Evolutionary conservation across 2,888 invertebrate species (phyloP).

Genomic region (Thereva nobilitata): DNA sequence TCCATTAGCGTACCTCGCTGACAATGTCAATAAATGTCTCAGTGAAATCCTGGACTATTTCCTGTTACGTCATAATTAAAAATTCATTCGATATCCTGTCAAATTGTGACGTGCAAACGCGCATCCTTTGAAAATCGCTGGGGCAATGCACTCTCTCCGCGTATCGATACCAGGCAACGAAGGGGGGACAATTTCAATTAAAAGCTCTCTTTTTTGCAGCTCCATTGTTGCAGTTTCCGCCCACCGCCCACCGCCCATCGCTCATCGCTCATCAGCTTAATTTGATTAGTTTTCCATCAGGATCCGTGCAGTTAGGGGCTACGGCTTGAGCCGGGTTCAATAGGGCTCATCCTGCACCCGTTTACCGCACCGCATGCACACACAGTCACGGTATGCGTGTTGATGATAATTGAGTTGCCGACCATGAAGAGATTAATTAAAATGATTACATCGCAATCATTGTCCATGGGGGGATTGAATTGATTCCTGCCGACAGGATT

Average conservation of each 20-base stretch:
- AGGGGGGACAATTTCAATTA: slow-evolving; percentile 1
- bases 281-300: background rate
- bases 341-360: too few species aligned
- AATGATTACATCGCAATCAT: too few species aligned
- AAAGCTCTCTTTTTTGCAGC: background rate
- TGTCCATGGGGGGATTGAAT: too few species aligned
- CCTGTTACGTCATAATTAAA: slow-evolving; percentile 1
- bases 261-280: background rate
- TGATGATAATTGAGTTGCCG: too few species aligned
- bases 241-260: background rate
- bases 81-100: background rate
- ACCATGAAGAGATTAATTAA: too few species aligned
- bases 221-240: background rate
- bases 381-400: too few species aligned
- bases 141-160: background rate
- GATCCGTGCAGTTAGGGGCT: too few species aligned
- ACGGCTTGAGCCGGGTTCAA: too few species aligned
- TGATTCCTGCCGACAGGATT: too few species aligned
- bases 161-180: background rate
- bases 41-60: background rate
- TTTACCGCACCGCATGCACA: too few species aligned
- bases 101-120: background rate
- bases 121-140: background rate
- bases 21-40: background rate
- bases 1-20: too few species aligned